A percentile compares a stretch with the other conserved stretches of the same genome.
Evolutionary conservation across 2,113 vertebrate genomes (phyloP).

Genomic region (Labeo catla): DNA sequence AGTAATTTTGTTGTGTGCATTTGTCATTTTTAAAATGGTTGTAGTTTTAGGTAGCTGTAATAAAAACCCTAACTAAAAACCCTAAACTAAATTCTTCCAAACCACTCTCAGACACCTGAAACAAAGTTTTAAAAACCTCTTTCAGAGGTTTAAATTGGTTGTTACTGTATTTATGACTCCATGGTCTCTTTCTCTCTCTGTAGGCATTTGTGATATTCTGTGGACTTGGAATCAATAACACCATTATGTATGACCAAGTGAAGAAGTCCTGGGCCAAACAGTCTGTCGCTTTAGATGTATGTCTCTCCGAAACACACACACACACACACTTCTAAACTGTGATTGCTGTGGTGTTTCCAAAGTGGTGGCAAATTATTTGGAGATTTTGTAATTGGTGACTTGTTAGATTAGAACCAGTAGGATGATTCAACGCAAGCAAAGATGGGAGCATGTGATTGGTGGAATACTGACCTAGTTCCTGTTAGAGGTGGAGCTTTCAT

Average conservation of each 20-base stretch:
- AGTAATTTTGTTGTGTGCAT: too few relatives aligned
- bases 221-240: conserved; percentile 98
- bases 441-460: conserved; percentile 32
- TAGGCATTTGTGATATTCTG: conserved; percentile 99
- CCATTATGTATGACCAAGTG: conserved; percentile 99
- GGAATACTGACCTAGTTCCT: conserved; percentile 41
- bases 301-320: conserved; percentile 58
- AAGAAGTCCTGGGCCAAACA: conserved; percentile 99
- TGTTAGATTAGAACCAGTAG: neutral
- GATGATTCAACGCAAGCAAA: neutral
- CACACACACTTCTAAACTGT: neutral
- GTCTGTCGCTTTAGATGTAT: conserved; percentile 96
- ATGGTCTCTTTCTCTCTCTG: conserved; percentile 56
- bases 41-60: too few relatives aligned
- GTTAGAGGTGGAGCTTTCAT: neutral
- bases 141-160: neutral
- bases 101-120: neutral
- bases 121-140: neutral
- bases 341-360: neutral
- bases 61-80: too few relatives aligned
- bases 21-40: too few relatives aligned
- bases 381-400: neutral
- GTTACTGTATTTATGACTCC: neutral
- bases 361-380: neutral
- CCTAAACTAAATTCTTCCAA: neutral